These are phyloP conservation scores for Sicus ferrugineus DNA, from an alignment of 2,888 invertebrate genomes.

Conservation along the genomic window DNA sequence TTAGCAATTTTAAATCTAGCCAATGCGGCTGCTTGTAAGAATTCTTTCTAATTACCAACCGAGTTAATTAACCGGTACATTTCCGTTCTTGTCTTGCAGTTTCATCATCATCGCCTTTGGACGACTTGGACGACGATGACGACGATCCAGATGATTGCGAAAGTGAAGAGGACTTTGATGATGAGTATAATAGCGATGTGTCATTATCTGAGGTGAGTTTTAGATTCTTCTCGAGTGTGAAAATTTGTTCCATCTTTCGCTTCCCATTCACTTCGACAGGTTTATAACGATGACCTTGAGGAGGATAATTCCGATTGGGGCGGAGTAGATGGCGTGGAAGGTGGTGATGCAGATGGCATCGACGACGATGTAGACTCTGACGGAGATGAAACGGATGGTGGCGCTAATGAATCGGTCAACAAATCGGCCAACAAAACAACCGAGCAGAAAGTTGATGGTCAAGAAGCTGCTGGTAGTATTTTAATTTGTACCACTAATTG, in stretches of 20 bases:
- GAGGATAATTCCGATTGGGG: slow-evolving; percentile 74
- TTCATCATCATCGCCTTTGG: slow-evolving; percentile 45
- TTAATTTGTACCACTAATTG: slow-evolving; percentile 12
- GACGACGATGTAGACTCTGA: slow-evolving; percentile 69
- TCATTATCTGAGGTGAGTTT: slow-evolving; percentile 58
- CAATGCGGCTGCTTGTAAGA: slow-evolving; percentile 62
- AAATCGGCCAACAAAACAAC: slow-evolving; percentile 1
- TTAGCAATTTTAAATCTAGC: slow-evolving; percentile 62
- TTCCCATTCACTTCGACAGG: slow-evolving; percentile 41
- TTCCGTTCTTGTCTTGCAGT: slow-evolving; percentile 47
- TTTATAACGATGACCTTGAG: slow-evolving; percentile 67
- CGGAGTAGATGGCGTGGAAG: slow-evolving; percentile 68
- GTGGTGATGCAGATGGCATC: slow-evolving; percentile 66
- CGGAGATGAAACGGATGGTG: slow-evolving; percentile 65
- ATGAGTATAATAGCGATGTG: slow-evolving; percentile 66
- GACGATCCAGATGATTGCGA: slow-evolving; percentile 52
- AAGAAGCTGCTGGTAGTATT: slow-evolving; percentile 41
- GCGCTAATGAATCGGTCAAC: slow-evolving; percentile 49
- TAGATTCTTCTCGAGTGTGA: too few relatives aligned
- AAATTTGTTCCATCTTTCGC: not conserved
- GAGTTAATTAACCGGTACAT: slow-evolving; percentile 49
- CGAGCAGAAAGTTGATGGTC: slow-evolving; percentile 35
- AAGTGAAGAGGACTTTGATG: slow-evolving; percentile 68
- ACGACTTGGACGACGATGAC: slow-evolving; percentile 47
- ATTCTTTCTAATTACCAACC: slow-evolving; percentile 40